These are phyloP conservation scores for Spheniscus mendiculus DNA, from an alignment of 2,113 vertebrate genomes.

Conservation along the genomic window DNA sequence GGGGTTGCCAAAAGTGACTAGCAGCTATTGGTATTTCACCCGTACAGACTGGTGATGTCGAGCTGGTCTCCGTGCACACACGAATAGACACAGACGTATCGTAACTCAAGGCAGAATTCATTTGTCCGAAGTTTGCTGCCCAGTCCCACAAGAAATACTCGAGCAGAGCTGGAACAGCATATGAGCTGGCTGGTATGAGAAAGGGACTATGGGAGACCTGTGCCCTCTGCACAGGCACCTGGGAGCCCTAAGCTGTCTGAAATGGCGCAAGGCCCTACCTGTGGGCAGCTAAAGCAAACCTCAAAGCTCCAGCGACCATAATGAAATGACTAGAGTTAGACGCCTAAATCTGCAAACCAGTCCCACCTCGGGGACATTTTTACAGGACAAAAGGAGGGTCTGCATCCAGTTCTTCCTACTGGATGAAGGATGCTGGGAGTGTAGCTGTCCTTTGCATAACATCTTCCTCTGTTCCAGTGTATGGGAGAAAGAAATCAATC, in stretches of 20 bases:
- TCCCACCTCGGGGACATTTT: neutral
- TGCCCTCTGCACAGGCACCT: neutral
- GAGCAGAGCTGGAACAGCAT: neutral
- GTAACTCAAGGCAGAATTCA: neutral
- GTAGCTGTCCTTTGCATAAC: neutral
- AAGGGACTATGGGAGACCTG: no score
- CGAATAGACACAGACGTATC: neutral
- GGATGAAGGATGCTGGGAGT: neutral
- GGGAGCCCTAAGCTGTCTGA: neutral
- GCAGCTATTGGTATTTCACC: neutral
- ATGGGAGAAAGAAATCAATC: neutral
- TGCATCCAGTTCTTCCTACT: neutral
- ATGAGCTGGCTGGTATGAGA: neutral
- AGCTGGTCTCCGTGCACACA: neutral
- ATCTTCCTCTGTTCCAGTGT: neutral
- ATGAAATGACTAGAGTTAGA: neutral
- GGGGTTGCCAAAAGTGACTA: neutral
- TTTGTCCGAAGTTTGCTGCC: neutral
- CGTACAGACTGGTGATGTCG: fast-evolving
- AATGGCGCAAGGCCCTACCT: no score
- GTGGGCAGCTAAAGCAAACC: neutral
- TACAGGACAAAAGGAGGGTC: neutral
- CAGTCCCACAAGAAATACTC: neutral
- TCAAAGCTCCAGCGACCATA: neutral
- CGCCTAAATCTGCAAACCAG: neutral